Base-by-base conservation (phyloP, 1,140 invertebrate genomes). In the Ceratosolen fusciceps region DNA sequence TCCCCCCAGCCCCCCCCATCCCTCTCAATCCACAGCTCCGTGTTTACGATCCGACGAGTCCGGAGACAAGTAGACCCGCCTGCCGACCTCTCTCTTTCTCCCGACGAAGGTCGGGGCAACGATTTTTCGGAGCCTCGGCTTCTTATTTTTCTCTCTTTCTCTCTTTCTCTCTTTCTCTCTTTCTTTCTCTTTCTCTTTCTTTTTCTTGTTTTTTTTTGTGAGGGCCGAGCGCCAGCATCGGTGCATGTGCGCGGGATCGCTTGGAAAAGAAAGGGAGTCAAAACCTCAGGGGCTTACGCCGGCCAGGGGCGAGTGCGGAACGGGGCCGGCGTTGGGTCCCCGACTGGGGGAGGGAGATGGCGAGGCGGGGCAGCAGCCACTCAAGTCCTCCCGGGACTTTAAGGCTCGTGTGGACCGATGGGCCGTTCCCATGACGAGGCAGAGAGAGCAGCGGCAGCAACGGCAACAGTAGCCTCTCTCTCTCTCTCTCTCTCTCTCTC, bases 391-490 rank as follows among this genome's bases (percentile, higher is more conserved):
- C 67, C 74, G 62, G 65, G 75, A 60, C 75, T 77, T 70, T 39
- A 77, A 67, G 75, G 77, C 62, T 43, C 65, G 77, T 65, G 29
- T 79, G 72, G 47, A 81, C 81, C 81, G 82, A 81, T 83, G 83
- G 72, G 83, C 84, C 83, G 85, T 86, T 86, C 85, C 85, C 84
- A 87, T 84, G 83, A 85, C 83, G 83, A 84, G 83, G 84, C 83
- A 84, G 81, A 24, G 26, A 56, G n/a, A n/a, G n/a, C n/a, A n/a
- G 70, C 70, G 37, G 70, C 52, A 19, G 26, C 68, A 26, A 47
- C 68, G 21, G 43, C 37, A 16, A n/a, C 10, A 16, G 8, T n/a
- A 39, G 47, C 68, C 56, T 62, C 26, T 62, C 73, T 74, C 72
- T 37, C 72, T 74, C 56, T 62, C 60, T 31, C 70, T 54, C 52